Conservation (phyloP, 2,888 invertebrate genomes). For the Prostheceraeus crozeri region DNA sequence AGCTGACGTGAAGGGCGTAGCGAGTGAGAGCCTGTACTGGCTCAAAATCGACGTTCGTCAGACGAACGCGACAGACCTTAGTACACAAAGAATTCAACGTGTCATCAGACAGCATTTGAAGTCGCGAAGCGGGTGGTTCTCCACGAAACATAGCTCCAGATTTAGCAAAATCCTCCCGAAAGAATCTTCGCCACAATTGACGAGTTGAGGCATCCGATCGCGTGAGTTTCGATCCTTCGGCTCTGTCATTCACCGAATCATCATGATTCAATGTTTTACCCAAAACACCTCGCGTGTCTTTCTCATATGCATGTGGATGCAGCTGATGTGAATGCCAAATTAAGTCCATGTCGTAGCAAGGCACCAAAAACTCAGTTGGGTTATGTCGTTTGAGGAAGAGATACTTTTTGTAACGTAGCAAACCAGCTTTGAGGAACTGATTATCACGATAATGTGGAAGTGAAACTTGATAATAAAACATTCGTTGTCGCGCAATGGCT, state of each 20-base stretch:
- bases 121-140: constrained; percentile 55
- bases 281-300: constrained; percentile 48
- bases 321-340: constrained; percentile 60
- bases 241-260: constrained; percentile 58
- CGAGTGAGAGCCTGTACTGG: no score
- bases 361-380: constrained; percentile 57
- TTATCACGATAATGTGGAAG: constrained; percentile 58
- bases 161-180: constrained; percentile 55
- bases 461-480: constrained; percentile 59
- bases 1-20: constrained; percentile 27
- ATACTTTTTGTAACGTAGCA: constrained; percentile 56
- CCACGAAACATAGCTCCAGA: constrained; percentile 59
- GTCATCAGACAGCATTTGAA: constrained; percentile 53
- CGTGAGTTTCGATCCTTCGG: constrained; percentile 55
- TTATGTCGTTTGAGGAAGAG: constrained; percentile 57
- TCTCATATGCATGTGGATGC: constrained; percentile 49
- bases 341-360: constrained; percentile 60
- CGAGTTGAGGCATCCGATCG: constrained; percentile 56
- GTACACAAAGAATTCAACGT: no score
- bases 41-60: no score
- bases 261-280: constrained; percentile 58
- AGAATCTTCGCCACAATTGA: constrained; percentile 56
- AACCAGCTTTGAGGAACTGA: constrained; percentile 56
- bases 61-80: no score
- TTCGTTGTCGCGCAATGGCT: constrained; percentile 56